These are phyloP conservation scores for Bellardia bayeri DNA, from an alignment of 2,888 invertebrate genomes.

Conservation along the genomic window DNA sequence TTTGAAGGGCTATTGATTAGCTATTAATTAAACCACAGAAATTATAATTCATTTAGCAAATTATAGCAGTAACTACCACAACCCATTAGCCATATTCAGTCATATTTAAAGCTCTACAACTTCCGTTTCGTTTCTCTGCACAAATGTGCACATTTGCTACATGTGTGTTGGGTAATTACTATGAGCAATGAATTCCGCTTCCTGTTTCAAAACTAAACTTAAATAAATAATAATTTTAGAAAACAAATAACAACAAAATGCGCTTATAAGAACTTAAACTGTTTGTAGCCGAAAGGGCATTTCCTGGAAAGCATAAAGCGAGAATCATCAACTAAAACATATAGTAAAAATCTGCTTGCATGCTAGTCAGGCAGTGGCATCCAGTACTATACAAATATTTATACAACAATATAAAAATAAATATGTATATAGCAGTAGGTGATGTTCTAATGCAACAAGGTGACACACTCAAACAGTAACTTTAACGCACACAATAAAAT, in stretches of 20 bases:
- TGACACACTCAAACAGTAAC: slow-evolving; percentile 38
- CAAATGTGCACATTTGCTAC: background rate
- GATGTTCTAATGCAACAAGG: slow-evolving; percentile 48
- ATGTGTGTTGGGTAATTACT: slow-evolving; percentile 32
- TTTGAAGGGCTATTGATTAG: too few relatives aligned
- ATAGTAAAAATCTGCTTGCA: background rate
- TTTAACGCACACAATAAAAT: slow-evolving; percentile 10
- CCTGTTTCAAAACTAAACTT: slow-evolving; percentile 12
- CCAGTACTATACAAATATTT: background rate
- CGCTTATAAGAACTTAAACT: slow-evolving; percentile 55
- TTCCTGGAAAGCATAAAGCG: slow-evolving; percentile 41
- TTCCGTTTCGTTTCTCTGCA: background rate
- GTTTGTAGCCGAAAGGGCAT: slow-evolving; percentile 57
- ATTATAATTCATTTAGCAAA: too few relatives aligned
- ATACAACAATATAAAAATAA: background rate
- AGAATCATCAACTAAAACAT: slow-evolving; percentile 7
- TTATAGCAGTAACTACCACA: too few relatives aligned
- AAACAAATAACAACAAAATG: slow-evolving; percentile 49
- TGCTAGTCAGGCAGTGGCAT: background rate
- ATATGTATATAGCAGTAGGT: background rate
- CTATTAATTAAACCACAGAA: too few relatives aligned
- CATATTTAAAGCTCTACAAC: background rate
- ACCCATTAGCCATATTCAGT: background rate
- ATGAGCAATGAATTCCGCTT: slow-evolving; percentile 42
- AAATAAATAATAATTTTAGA: slow-evolving; percentile 50